Evolutionary conservation across 2,888 invertebrate genomes (phyloP).

Genomic region (Drosophila glabriapex): DNA sequence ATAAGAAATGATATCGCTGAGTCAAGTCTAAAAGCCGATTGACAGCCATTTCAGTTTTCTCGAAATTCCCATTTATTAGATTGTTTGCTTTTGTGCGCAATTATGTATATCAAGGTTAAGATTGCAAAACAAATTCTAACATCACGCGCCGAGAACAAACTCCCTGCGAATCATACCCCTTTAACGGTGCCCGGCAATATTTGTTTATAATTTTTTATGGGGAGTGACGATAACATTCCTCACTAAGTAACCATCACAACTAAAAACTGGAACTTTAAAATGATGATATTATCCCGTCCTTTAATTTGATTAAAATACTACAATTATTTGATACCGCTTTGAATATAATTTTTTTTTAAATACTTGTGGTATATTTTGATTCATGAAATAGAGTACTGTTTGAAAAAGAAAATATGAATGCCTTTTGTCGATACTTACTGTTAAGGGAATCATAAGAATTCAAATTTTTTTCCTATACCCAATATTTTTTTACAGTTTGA

Average conservation of each 20-base stretch:
- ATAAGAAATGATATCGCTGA: not conserved
- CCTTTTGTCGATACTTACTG: not conserved
- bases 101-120: slow-evolving; percentile 70
- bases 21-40: not conserved
- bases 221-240: slow-evolving; percentile 1
- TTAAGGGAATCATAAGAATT: not conserved
- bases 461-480: not conserved
- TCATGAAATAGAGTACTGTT: not conserved
- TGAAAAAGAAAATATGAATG: not conserved
- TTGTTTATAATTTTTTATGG: not conserved
- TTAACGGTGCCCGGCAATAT: not conserved
- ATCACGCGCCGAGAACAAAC: slow-evolving; percentile 34
- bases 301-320: not conserved
- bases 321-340: not conserved
- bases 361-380: not conserved
- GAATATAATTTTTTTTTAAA: not conserved
- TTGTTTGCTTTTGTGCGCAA: slow-evolving; percentile 66
- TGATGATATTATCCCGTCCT: not conserved
- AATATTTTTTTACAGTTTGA: not conserved
- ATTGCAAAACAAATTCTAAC: slow-evolving; percentile 47
- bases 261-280: not conserved
- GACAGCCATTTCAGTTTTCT: slow-evolving; percentile 15
- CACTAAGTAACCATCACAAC: not conserved
- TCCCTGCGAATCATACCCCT: slow-evolving; percentile 20
- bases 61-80: slow-evolving; percentile 41